Evolutionary conservation across 2,113 vertebrate species (phyloP).

Genomic region (Channa argus): DNA sequence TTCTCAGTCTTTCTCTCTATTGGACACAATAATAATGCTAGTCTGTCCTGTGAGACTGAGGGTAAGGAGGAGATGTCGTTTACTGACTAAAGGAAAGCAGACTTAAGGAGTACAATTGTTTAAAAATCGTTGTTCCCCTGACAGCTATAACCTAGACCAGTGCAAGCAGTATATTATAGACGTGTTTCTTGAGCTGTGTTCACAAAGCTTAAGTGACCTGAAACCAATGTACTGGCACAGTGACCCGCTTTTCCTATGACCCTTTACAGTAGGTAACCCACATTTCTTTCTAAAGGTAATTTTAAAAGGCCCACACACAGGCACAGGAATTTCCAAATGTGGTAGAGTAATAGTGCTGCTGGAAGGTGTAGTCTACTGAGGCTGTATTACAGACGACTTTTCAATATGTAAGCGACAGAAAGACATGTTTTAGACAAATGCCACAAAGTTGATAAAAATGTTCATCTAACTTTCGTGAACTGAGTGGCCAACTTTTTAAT

Average conservation of each 20-base stretch:
- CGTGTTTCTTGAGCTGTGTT: constrained; percentile 40
- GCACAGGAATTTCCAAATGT: constrained; percentile 17
- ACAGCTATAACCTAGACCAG: constrained; percentile 41
- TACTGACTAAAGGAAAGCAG: constrained; percentile 35
- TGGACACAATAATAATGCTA: constrained; percentile 44
- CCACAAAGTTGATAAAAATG: no score
- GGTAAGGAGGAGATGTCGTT: constrained; percentile 19
- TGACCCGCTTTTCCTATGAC: constrained; percentile 36
- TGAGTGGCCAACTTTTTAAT: no score
- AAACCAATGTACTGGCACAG: constrained; percentile 10
- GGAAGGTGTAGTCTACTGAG: neutral
- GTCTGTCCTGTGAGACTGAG: constrained; percentile 49
- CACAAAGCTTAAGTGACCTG: constrained; percentile 27
- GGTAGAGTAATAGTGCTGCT: neutral
- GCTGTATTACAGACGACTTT: no score
- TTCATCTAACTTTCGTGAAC: no score
- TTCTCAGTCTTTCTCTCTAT: neutral
- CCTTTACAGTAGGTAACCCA: neutral
- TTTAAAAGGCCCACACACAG: neutral
- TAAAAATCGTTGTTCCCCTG: constrained; percentile 39
- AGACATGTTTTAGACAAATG: no score
- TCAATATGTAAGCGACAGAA: no score
- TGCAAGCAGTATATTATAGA: constrained; percentile 24
- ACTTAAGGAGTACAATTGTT: constrained; percentile 32
- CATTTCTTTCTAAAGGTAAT: neutral